Evolutionary conservation across 2,113 vertebrate species (phyloP), one percentile per base, ranked within the genome.

Genomic region (Brienomyrus longianalis): DNA sequence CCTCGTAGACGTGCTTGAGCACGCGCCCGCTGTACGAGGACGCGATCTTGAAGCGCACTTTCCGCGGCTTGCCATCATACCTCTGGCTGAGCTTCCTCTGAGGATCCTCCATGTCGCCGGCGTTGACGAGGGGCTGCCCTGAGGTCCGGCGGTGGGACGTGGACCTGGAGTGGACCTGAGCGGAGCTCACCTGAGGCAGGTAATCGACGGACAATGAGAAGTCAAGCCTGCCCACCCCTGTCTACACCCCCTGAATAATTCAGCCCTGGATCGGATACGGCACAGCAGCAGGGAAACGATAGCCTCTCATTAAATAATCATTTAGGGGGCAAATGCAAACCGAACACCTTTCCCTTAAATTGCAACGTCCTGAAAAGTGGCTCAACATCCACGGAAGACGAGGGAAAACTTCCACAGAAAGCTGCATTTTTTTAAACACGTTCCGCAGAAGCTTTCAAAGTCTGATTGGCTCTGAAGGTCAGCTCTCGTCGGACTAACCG

Each of bases 1-100:
- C 98, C 89, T 99, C 98, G 0, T 95, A 99, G 70, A 99, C 98
- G 5, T 99, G 98, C 91, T 98, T 99, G 45, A 99, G 87, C 86
- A 99, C 97, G 0, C 98, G 95, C 0, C 98, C 98, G 0, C 98
- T 99, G 95, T 97, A 98, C 1, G 98, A 96, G 0, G 98, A 99
- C 0, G 97, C 98, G 88, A 99, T 97, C 91, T 97, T 98, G 94
- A 99, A 99, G 89, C 98, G 94, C 66, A 99, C 98, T 94, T 98
- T 99, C 91, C 97, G 96, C 88, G 97, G 96, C 91, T 96, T 97
- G 17, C 90, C 91, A 77, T 98, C 97, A 0, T 95, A 96, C 86
- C 92, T 91, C 88, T 94, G 95, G 74, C 83, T 92, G 47, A 93
- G 91, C 45, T 96, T 97, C 93, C 93, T 95, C 92, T 96, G 96